Percentiles rank a stretch among this genome's conserved stretches.
These are phyloP conservation scores for Palloptera scutellata DNA, from an alignment of 2,888 invertebrate genomes.

Conservation along the genomic window DNA sequence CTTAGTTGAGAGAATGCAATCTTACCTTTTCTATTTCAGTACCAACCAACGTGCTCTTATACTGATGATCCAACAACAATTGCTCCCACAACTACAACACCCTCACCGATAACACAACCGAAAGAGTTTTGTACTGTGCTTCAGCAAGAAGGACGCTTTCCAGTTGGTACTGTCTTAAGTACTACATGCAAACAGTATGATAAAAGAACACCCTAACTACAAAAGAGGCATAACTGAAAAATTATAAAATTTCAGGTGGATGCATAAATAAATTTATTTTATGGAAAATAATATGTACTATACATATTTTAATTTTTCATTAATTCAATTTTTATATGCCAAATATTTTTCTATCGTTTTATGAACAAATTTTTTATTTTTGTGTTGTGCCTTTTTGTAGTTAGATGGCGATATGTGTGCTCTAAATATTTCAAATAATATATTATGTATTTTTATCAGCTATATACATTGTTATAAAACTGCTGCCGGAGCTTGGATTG, in stretches of 20 bases:
- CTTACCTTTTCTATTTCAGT: slow-evolving; percentile 17
- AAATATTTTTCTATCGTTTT: too few species aligned
- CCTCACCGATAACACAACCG: slow-evolving; percentile 25
- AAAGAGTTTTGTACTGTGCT: slow-evolving; percentile 37
- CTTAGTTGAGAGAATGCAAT: background rate
- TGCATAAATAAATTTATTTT: too few species aligned
- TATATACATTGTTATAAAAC: slow-evolving; percentile 39
- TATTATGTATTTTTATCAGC: slow-evolving; percentile 36
- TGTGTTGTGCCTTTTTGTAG: too few species aligned
- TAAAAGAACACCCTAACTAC: background rate
- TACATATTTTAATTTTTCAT: background rate
- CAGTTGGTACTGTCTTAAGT: slow-evolving; percentile 37
- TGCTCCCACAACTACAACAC: slow-evolving; percentile 13
- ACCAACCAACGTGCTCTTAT: slow-evolving; percentile 38
- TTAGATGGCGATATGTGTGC: too few species aligned
- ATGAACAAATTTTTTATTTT: too few species aligned
- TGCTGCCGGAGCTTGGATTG: slow-evolving; percentile 33
- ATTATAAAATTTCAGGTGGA: too few species aligned
- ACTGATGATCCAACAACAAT: slow-evolving; percentile 26
- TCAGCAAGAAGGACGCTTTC: slow-evolving; percentile 42
- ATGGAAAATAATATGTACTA: too few species aligned
- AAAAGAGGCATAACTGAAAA: too few species aligned
- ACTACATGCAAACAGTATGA: slow-evolving; percentile 47
- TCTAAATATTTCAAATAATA: too few species aligned
- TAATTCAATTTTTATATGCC: too few species aligned